Evolutionary conservation across 1,140 invertebrate species (phyloP).

Genomic region (Calephelis virginiensis): DNA sequence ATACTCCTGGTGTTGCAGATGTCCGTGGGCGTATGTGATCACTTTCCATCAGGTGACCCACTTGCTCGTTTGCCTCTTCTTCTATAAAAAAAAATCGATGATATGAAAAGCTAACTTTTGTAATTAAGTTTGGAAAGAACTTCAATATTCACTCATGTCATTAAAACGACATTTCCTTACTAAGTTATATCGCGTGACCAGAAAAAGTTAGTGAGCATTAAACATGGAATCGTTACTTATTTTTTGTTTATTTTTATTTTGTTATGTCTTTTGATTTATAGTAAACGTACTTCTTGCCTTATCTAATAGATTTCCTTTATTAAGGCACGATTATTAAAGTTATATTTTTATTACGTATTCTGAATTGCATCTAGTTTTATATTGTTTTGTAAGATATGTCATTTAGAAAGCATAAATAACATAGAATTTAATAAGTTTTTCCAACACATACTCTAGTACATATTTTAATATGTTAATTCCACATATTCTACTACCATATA

Average conservation of each 20-base stretch:
- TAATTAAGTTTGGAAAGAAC: too few relatives aligned
- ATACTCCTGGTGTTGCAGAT: too few relatives aligned
- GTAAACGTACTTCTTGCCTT: slow-evolving; percentile 1
- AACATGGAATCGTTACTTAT: slow-evolving; percentile 3
- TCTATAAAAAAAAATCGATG: too few relatives aligned
- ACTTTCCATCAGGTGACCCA: too few relatives aligned
- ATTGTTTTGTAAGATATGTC: slow-evolving; percentile 5
- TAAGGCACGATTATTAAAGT: slow-evolving; percentile 4
- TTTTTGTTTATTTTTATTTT: slow-evolving; percentile 18
- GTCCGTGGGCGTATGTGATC: too few relatives aligned
- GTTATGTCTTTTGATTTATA: slow-evolving; percentile 23
- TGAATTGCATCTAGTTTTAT: neutral
- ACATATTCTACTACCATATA: neutral
- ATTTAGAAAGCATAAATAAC: neutral
- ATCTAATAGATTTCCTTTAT: slow-evolving; percentile 12
- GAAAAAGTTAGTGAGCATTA: slow-evolving; percentile 8
- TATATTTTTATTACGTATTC: slow-evolving; percentile 10
- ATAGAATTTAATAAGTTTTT: slow-evolving; percentile 10
- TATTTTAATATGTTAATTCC: neutral
- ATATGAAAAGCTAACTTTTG: neutral
- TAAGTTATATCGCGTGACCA: slow-evolving; percentile 13
- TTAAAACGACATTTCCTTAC: neutral
- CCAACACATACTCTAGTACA: neutral
- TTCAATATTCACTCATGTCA: neutral
- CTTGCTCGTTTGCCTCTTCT: too few relatives aligned